Percentiles rank a stretch among this genome's conserved stretches.
Conservation (phyloP, 2,888 invertebrate genomes). For the Proisotoma minuta region DNA sequence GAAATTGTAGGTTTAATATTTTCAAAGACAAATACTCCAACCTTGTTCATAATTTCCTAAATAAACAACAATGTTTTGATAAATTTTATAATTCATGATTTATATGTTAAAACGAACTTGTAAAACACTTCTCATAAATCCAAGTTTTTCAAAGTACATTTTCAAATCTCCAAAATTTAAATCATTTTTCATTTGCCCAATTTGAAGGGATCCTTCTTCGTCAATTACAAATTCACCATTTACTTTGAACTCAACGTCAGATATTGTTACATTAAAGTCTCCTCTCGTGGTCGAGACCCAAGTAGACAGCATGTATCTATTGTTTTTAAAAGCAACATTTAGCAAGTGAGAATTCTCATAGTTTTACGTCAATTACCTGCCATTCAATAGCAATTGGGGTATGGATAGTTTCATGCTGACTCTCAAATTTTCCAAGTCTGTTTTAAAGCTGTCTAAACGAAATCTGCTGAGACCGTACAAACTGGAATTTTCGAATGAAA, state of each 20-base stretch:
- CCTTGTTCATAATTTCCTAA: constrained; percentile 71
- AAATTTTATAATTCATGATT: not conserved
- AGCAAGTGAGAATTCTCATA: too few species aligned
- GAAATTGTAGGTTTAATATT: constrained; percentile 78
- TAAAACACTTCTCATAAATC: constrained; percentile 65
- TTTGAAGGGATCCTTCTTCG: constrained; percentile 66
- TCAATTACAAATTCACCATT: constrained; percentile 51
- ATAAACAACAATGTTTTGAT: not conserved
- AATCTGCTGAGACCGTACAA: constrained; percentile 62
- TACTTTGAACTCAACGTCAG: constrained; percentile 67
- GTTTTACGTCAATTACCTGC: too few species aligned
- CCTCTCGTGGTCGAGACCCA: constrained; percentile 65
- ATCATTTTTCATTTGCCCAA: constrained; percentile 68
- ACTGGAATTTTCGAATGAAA: constrained; percentile 61
- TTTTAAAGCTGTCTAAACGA: constrained; percentile 64
- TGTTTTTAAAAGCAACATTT: too few species aligned
- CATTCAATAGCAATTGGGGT: not conserved
- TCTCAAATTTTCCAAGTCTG: constrained; percentile 70
- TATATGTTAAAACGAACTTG: constrained; percentile 46
- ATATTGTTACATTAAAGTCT: constrained; percentile 70
- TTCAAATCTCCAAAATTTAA: constrained; percentile 67
- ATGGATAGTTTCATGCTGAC: constrained; percentile 51
- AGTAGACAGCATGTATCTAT: constrained; percentile 65
- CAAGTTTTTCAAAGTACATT: constrained; percentile 75
- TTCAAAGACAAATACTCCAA: constrained; percentile 77